These are phyloP conservation scores for Polyommatus iphigenia DNA, from an alignment of 2,888 invertebrate species.

Conservation along the genomic window DNA sequence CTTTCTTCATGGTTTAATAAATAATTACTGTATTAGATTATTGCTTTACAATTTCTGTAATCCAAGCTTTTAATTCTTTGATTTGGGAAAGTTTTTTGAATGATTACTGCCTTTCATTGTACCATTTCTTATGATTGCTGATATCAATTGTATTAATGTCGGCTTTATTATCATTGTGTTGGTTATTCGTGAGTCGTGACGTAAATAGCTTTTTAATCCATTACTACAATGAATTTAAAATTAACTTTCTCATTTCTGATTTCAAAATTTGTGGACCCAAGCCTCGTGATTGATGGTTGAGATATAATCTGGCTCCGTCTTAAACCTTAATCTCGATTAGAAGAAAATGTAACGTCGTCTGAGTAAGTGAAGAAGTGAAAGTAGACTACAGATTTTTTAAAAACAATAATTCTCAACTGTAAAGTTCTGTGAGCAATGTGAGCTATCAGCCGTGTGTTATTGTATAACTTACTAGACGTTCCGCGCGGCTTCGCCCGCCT, in stretches of 20 bases:
- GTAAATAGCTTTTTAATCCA: constrained; percentile 10
- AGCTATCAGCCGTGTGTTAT: background rate
- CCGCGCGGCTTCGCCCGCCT: too few relatives aligned
- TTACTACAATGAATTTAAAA: background rate
- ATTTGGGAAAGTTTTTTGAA: background rate
- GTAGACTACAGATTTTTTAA: background rate
- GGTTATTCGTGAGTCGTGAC: background rate
- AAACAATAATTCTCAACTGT: background rate
- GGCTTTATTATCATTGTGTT: constrained; percentile 11
- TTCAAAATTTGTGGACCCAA: background rate
- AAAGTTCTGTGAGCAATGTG: background rate
- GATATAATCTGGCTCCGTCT: background rate
- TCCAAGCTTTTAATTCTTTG: background rate
- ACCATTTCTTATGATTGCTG: constrained; percentile 20
- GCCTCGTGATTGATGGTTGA: background rate
- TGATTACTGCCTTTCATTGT: constrained; percentile 27
- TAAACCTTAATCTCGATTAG: background rate
- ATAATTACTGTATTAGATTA: background rate
- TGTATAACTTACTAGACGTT: background rate
- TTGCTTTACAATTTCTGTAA: background rate
- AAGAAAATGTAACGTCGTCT: background rate
- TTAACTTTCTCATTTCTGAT: background rate
- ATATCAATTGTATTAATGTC: constrained; percentile 26
- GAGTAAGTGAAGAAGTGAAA: background rate
- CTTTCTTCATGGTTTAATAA: background rate